phyloP scores from a whole-genome alignment of 2,113 vertebrate species.

The Apistogramma diplotaenia region DNA sequence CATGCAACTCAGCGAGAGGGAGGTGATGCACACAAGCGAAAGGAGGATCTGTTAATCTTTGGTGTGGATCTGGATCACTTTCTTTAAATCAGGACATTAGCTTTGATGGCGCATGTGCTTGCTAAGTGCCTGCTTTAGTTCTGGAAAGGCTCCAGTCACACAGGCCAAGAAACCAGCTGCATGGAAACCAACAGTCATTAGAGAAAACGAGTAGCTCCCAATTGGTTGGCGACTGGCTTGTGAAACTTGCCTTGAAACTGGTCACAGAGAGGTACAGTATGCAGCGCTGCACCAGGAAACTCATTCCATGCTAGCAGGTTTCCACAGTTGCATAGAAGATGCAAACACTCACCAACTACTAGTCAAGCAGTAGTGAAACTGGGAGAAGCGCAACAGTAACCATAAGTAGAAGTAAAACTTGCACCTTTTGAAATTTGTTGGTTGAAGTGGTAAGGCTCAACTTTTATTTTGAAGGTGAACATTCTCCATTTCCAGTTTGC shows the following conservation, averaged over 20 bases:
- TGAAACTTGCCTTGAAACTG: not conserved
- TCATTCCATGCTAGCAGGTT: not conserved
- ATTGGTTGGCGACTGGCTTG: not conserved
- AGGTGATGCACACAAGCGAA: not conserved
- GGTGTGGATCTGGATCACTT: not conserved
- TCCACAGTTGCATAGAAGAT: not conserved
- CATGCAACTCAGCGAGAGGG: not conserved
- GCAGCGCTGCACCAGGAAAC: not conserved
- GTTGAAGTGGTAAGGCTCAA: too few species aligned
- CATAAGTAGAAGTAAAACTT: not conserved
- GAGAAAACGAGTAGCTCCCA: not conserved
- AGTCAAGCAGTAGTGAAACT: not conserved
- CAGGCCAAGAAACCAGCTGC: not conserved
- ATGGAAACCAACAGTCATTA: not conserved
- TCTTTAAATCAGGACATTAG: not conserved
- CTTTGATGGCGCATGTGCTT: not conserved
- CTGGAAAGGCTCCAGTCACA: not conserved
- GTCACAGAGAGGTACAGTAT: not conserved
- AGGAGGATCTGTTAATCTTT: not conserved
- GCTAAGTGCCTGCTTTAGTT: too few species aligned
- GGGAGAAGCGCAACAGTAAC: not conserved
- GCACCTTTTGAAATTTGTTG: not conserved
- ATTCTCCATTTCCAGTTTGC: not conserved
- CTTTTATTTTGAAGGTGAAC: not conserved
- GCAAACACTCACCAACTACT: not conserved